Evolutionary conservation across 2,113 vertebrate species (phyloP).

Genomic region (Corythornis madagascariensis): DNA sequence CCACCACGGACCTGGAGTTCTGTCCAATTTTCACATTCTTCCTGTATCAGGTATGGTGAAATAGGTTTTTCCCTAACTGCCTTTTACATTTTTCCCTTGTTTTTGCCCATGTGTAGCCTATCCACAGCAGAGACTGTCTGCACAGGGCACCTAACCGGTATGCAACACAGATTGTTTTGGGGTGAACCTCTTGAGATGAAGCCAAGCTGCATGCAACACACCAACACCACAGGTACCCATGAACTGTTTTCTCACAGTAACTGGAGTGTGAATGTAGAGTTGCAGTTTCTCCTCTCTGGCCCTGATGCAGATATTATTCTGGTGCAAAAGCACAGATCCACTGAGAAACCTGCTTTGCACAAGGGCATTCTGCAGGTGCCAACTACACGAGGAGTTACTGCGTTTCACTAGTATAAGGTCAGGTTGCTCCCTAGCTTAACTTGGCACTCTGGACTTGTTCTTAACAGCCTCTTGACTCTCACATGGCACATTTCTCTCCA

Average conservation of each 20-base stretch:
- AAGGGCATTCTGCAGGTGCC: neutral
- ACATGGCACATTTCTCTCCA: neutral
- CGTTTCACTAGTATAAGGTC: neutral
- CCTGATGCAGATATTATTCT: neutral
- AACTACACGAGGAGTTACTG: neutral
- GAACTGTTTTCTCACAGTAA: neutral
- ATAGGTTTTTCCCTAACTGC: neutral
- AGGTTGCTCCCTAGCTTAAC: neutral
- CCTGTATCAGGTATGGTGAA: neutral
- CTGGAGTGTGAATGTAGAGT: neutral
- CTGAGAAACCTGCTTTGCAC: neutral
- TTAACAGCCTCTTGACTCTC: neutral
- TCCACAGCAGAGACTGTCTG: neutral
- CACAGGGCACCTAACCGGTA: neutral
- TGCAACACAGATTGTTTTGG: accelerated
- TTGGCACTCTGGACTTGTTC: neutral
- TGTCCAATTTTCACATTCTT: neutral
- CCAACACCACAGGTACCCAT: neutral
- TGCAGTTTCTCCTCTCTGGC: neutral
- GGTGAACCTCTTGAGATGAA: neutral
- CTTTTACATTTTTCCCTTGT: neutral
- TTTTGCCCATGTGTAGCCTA: neutral
- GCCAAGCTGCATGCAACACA: neutral
- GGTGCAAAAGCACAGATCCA: neutral
- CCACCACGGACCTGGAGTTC: neutral